phyloP scores from a whole-genome alignment of 1,140 invertebrate species.

The Homarus americanus region DNA sequence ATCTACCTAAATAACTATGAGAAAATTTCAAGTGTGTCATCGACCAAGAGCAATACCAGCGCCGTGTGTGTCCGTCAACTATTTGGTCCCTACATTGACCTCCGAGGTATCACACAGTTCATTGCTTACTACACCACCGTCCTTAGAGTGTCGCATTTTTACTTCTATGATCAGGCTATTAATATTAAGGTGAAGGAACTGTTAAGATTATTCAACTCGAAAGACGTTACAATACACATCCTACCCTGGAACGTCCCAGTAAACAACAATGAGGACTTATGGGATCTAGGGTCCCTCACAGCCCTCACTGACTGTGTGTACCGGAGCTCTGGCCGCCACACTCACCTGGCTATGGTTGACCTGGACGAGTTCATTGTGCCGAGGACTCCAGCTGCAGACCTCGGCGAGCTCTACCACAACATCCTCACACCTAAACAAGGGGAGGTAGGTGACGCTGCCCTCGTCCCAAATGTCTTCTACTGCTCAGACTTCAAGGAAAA shows the following conservation, averaged over 20 bases:
- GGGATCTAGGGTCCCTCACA: slow-evolving; percentile 64
- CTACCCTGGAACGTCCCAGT: slow-evolving; percentile 66
- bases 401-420: slow-evolving; percentile 47
- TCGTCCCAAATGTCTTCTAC: slow-evolving; percentile 65
- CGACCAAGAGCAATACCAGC: neutral
- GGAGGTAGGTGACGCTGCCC: slow-evolving; percentile 50
- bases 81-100: slow-evolving; percentile 62
- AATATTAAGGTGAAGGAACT: neutral
- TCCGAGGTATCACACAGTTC: slow-evolving; percentile 48
- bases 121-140: slow-evolving; percentile 57
- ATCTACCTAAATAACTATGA: slow-evolving; percentile 33
- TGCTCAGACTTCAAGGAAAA: slow-evolving; percentile 63
- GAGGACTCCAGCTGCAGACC: neutral
- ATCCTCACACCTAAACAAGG: slow-evolving; percentile 54
- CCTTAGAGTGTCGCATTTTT: slow-evolving; percentile 51
- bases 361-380: slow-evolving; percentile 71
- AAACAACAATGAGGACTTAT: slow-evolving; percentile 44
- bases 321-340: slow-evolving; percentile 21
- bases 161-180: slow-evolving; percentile 68
- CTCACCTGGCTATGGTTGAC: slow-evolving; percentile 58
- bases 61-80: slow-evolving; percentile 62
- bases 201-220: neutral
- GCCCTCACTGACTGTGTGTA: slow-evolving; percentile 69
- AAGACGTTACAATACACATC: slow-evolving; percentile 32
- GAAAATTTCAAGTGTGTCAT: neutral